A percentile compares a stretch with the other conserved stretches of the same genome.
These are phyloP conservation scores for Sinocyclocheilus grahami DNA, from an alignment of 2,113 vertebrate species.

Conservation along the genomic window DNA sequence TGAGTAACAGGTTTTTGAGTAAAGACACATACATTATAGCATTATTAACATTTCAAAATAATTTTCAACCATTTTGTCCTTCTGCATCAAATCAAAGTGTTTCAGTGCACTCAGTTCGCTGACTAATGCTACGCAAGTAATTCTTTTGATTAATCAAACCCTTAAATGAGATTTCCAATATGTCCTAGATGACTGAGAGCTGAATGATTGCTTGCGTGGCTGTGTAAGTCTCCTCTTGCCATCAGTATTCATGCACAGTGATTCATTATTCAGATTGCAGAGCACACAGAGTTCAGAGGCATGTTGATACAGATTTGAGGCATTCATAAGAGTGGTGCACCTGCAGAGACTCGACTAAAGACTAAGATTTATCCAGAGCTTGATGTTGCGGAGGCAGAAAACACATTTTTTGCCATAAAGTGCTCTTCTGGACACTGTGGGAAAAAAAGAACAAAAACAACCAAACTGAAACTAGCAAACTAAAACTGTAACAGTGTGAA, in stretches of 20 bases:
- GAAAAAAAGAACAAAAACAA: background rate
- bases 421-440: background rate
- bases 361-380: constrained; percentile 20
- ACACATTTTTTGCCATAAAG: background rate
- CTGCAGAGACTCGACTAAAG: background rate
- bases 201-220: constrained; percentile 34
- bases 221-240: constrained; percentile 30
- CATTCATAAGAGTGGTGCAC: constrained; percentile 27
- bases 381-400: background rate
- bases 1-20: background rate
- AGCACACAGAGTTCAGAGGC: constrained; percentile 34
- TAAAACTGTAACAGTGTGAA: too few species aligned
- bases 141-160: constrained; percentile 11
- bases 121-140: background rate
- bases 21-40: background rate
- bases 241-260: constrained; percentile 53
- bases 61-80: background rate
- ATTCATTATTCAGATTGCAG: constrained; percentile 59
- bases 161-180: constrained; percentile 8
- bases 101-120: background rate
- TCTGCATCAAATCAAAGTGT: background rate
- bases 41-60: background rate
- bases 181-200: constrained; percentile 27
- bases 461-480: background rate
- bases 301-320: constrained; percentile 44